Conservation (phyloP, 2,888 invertebrate species). For the Philereme vetulata region DNA sequence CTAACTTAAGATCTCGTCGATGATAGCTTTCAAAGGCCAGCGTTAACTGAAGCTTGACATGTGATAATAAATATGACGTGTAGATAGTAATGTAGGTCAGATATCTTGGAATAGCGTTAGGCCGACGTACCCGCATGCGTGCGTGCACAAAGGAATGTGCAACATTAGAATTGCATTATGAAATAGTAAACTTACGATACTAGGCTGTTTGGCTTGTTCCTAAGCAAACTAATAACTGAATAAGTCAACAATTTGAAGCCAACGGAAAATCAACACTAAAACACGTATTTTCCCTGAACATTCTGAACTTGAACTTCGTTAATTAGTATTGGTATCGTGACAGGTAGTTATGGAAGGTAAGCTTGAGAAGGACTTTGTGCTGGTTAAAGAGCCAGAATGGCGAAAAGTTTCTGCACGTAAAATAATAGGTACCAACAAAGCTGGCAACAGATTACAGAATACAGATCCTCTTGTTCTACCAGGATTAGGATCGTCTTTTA, state of each 20-base stretch:
- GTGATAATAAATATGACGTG: conserved; percentile 55
- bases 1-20: conserved; percentile 26
- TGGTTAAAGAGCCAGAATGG: no score
- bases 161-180: conserved; percentile 56
- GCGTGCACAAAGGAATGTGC: conserved; percentile 48
- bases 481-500: no score
- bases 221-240: conserved; percentile 1
- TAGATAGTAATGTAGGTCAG: conserved; percentile 73
- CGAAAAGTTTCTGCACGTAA: no score
- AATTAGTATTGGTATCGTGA: no score
- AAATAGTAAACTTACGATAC: conserved; percentile 37
- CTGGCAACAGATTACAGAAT: no score
- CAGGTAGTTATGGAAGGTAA: no score
- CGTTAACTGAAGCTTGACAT: conserved; percentile 37
- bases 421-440: no score
- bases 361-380: no score
- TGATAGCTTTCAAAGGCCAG: conserved; percentile 35
- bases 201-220: conserved; percentile 15
- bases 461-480: no score
- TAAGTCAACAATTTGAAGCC: background rate
- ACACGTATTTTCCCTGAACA: no score
- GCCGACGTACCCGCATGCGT: conserved; percentile 43
- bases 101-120: conserved; percentile 57
- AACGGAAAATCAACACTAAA: no score
- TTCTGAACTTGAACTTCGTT: no score